Percentiles rank a stretch among this genome's conserved stretches.
Conservation (phyloP, 2,113 vertebrate species). For the Takifugu flavidus region DNA sequence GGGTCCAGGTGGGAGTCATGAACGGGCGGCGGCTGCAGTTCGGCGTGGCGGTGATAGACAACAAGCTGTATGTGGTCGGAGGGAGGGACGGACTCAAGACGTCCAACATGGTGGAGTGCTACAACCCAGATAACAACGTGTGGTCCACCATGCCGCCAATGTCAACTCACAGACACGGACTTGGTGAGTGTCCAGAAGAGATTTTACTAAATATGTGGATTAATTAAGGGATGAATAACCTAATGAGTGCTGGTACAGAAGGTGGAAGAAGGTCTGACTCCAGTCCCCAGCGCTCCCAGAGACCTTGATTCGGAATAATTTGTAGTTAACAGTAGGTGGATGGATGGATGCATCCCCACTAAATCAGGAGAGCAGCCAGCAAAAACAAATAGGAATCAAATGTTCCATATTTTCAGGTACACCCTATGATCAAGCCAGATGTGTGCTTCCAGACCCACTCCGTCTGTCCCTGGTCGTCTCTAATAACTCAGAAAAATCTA, state of each 20-base stretch:
- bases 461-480: no score
- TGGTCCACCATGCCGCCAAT: slow-evolving; percentile 97
- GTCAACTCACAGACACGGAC: slow-evolving; percentile 95
- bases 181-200: slow-evolving; percentile 76
- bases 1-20: slow-evolving; percentile 90
- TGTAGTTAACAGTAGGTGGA: background rate
- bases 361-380: no score
- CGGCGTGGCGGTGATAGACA: slow-evolving; percentile 93
- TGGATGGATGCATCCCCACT: no score
- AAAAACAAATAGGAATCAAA: no score
- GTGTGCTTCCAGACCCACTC: no score
- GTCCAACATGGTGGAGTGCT: slow-evolving; percentile 94
- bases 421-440: no score
- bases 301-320: background rate
- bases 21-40: slow-evolving; percentile 90
- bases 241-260: no score
- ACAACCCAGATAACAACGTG: slow-evolving; percentile 86
- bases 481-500: no score
- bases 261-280: no score
- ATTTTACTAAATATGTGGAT: background rate
- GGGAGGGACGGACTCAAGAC: slow-evolving; percentile 96
- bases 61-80: slow-evolving; percentile 93
- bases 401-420: no score
- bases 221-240: background rate
- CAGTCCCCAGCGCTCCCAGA: no score